Base-by-base conservation (phyloP, 92 coral and sea anemone species). In the Pocillopora grandis region DNA sequence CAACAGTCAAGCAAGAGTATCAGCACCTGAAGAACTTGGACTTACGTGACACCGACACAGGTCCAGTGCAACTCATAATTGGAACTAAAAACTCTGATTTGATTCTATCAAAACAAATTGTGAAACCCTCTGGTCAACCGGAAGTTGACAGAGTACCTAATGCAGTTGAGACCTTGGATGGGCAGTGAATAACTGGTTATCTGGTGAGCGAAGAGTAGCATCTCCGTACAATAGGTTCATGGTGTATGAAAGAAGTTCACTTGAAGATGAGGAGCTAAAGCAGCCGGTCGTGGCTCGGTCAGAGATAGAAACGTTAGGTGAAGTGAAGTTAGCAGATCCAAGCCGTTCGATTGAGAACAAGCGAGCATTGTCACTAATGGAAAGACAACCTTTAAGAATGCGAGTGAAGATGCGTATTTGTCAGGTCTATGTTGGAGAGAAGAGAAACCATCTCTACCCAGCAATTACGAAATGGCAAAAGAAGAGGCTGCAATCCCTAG, bases 131-230 rank as follows among this genome's bases (percentile, higher is more conserved):
- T 42, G 49, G 49, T 42, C 49, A 42, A 42, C 49, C 49, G 6
- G 49, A 42, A 42, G 6, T 42, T 42, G 3, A 42, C 49, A 42
- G 49, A 42, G 3, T 42, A 42, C 85, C 89, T 19, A 70, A 79
- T 9, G 85, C 79, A 42, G 63, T 79, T 10, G 80, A 86, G 85
- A 76, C 85, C 11, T 78, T 57, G 82, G 82, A 16, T 77, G 81
- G 81, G 49, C 23, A 23, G 23, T 23, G 23, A 23, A 23, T 23
- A 23, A 23, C 23, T 23, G 23, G 23, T 42, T 42, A 42, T 56
- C 58, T 3, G 71, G 81, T 12, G 76, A 71, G 18, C 56, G 37
- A 71, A 33, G 59, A 23, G 76, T 42, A 36, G 76, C 57, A 33
- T 72, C 76, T 31, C 76, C 76, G 33, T 72, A 82, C 58, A 64